These are phyloP conservation scores for Eupithecia insigniata DNA, from an alignment of 2,888 invertebrate species.

Conservation along the genomic window DNA sequence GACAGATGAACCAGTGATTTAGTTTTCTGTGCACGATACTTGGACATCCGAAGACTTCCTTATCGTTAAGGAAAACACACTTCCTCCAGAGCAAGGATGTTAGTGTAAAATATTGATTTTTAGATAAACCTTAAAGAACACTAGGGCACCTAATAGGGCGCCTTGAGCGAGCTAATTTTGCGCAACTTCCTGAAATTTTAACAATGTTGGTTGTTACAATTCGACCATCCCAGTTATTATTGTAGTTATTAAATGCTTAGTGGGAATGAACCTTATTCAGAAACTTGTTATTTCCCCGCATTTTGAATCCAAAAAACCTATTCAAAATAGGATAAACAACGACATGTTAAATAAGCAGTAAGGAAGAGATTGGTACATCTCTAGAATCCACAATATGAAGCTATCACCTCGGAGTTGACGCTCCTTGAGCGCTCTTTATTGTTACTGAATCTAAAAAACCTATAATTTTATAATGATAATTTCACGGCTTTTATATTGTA, in stretches of 20 bases:
- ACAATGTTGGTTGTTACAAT: background rate
- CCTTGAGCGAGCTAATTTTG: conserved; percentile 29
- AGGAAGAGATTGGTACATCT: conserved; percentile 30
- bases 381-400: conserved; percentile 34
- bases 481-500: background rate
- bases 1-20: conserved; percentile 4
- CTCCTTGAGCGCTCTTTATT: conserved; percentile 59
- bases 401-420: conserved; percentile 60
- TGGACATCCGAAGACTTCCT: conserved; percentile 23
- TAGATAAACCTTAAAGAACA: conserved; percentile 36
- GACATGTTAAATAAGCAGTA: conserved; percentile 11
- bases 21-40: conserved; percentile 9
- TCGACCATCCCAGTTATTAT: background rate
- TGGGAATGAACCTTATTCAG: background rate
- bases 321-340: background rate
- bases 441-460: conserved; percentile 1
- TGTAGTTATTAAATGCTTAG: background rate
- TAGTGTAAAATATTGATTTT: conserved; percentile 68
- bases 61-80: conserved; percentile 59
- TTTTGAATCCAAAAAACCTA: background rate
- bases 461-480: background rate
- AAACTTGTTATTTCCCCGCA: background rate
- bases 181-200: conserved; percentile 23
- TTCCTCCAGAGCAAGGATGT: conserved; percentile 70
- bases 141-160: conserved; percentile 43